Conservation (phyloP, 2,113 vertebrate species). For the Macrotis lagotis region DNA sequence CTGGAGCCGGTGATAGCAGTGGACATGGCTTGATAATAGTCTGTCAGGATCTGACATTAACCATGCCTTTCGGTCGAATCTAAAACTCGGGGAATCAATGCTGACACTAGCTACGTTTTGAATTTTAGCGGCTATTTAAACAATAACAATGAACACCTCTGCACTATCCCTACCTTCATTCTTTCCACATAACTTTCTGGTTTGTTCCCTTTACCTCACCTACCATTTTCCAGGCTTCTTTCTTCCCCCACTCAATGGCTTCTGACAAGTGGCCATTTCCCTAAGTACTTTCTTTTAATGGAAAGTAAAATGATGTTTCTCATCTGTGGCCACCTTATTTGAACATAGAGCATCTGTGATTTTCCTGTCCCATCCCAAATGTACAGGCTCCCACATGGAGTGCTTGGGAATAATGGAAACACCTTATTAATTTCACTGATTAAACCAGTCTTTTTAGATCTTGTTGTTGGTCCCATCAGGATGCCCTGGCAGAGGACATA, state of each 20-base stretch:
- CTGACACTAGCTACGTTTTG: conserved; percentile 14
- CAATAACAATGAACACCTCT: background rate
- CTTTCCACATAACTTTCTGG: conserved; percentile 4
- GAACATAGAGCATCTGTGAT: background rate
- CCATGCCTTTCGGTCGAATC: background rate
- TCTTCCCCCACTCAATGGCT: background rate
- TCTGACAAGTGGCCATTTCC: background rate
- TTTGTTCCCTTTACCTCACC: background rate
- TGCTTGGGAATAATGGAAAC: background rate
- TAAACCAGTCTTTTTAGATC: background rate
- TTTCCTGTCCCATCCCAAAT: background rate
- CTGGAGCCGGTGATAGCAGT: conserved; percentile 49
- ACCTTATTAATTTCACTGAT: background rate
- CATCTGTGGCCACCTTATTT: background rate
- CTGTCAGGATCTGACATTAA: conserved; percentile 45
- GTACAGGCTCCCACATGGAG: background rate
- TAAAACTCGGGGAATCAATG: background rate
- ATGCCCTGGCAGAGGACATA: background rate
- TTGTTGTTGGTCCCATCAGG: background rate
- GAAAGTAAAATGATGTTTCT: background rate
- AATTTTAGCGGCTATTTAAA: background rate
- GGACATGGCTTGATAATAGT: background rate
- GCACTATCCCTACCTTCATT: conserved; percentile 15
- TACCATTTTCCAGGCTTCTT: conserved; percentile 19
- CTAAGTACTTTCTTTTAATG: background rate